Conservation (phyloP, 53 echinoderm and acorn worm species). For the Echinarachnius parma region DNA sequence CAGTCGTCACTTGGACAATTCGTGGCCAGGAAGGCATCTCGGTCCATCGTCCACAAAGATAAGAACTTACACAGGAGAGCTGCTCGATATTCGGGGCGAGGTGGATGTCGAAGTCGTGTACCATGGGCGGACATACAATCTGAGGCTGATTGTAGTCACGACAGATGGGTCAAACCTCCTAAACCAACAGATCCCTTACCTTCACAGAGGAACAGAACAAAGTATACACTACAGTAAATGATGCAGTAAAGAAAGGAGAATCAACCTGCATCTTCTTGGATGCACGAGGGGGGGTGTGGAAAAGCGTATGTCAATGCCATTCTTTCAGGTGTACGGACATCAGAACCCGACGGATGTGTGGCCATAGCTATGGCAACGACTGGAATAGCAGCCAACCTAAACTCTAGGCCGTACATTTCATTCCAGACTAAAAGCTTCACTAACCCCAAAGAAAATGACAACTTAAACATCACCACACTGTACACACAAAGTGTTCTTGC, state of each 20-base stretch:
- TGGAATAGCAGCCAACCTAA: constrained; percentile 32
- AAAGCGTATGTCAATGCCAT: constrained; percentile 42
- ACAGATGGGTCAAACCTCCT: constrained; percentile 5
- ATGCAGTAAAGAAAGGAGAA: not conserved
- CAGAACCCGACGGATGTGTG: not conserved
- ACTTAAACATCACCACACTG: not conserved
- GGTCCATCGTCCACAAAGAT: not conserved
- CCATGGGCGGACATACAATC: not conserved
- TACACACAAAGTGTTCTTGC: not conserved
- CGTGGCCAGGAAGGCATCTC: constrained; percentile 3
- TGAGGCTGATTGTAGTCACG: not conserved
- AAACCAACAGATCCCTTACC: not conserved
- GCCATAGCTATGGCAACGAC: constrained; percentile 39
- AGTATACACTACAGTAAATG: not conserved
- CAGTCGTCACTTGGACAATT: not conserved
- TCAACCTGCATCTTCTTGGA: constrained; percentile 5
- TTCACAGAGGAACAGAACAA: not conserved
- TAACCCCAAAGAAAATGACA: not conserved
- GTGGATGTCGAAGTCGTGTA: constrained; percentile 24
- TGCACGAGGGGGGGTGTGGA: constrained; percentile 42
- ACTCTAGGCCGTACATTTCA: constrained; percentile 18
- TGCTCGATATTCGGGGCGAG: not conserved
- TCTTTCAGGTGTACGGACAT: not conserved
- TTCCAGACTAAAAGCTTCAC: constrained; percentile 30
- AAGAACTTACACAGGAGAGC: constrained; percentile 38